A percentile compares a stretch with the other conserved stretches of the same genome.
These are phyloP conservation scores for Andrena dorsata DNA, from an alignment of 2,888 invertebrate species.

Conservation along the genomic window DNA sequence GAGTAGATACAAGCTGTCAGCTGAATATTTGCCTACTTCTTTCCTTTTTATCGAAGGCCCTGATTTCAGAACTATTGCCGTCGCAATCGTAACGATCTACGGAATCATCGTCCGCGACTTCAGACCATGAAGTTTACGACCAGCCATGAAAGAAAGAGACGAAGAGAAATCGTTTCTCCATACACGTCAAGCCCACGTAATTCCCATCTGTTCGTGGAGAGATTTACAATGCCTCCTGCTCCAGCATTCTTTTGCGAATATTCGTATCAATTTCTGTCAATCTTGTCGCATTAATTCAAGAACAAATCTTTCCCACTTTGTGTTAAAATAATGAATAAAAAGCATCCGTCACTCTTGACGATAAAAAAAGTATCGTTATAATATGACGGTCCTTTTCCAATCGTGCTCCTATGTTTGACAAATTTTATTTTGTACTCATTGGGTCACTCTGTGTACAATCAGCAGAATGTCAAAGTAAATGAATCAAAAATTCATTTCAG, in stretches of 20 bases:
- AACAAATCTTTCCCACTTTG: too few species aligned
- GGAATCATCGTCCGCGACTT: slow-evolving; percentile 13
- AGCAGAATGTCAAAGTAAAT: too few species aligned
- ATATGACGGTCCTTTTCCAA: too few species aligned
- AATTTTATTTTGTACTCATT: too few species aligned
- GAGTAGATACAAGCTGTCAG: neutral
- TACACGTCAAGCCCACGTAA: neutral
- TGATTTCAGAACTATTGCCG: neutral
- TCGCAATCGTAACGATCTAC: slow-evolving; percentile 6
- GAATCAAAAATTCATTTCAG: too few species aligned
- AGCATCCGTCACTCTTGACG: too few species aligned
- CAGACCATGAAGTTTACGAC: slow-evolving; percentile 17
- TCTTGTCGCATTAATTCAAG: too few species aligned
- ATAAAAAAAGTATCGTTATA: too few species aligned
- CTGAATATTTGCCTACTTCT: neutral
- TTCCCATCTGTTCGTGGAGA: neutral
- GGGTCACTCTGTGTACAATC: too few species aligned
- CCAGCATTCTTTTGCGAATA: neutral
- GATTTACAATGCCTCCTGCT: neutral
- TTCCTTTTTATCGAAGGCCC: neutral
- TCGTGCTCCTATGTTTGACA: too few species aligned
- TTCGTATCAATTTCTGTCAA: neutral
- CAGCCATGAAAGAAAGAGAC: neutral
- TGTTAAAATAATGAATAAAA: too few species aligned
- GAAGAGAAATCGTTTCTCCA: neutral